Base-by-base conservation (phyloP, 2,888 invertebrate species). In the Ptychoptera albimana region DNA sequence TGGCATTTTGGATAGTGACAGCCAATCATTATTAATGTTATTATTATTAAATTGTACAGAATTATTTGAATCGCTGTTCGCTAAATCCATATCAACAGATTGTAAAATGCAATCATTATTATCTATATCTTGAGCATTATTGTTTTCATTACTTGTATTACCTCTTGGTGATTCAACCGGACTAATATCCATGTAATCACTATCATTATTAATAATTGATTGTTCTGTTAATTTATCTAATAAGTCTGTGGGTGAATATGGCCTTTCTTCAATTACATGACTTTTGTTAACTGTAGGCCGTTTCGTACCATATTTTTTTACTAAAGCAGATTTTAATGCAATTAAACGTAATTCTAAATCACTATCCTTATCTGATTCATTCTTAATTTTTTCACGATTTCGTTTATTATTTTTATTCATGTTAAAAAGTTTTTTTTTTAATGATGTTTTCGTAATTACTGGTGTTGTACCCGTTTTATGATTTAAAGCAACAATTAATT, bases 221-320 rank as follows among this genome's bases (percentile, higher is more conserved):
- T 23, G 23, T 23, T 23, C 23, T 23, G 23, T 23, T 23, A 23
- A n/a, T 34, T n/a, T 34, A 34, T 43, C 35, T 16, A 43, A 57
- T 50, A 63, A 63, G 49, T 65, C 65, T 3, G 65, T 63, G 8
- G 65, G 65, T 0, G 65, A 66, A 46, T 65, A 65, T 1, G 65
- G 65, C 2, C 57, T 53, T 42, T 45, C 47, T 34, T 59, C 60
- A 23, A 23, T 7, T 5, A 23, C 7, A 7, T 23, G 23, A 3
- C 13, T 31, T 37, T 29, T 16, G 1, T 61, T 61, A 42, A 59
- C 59, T 42, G 48, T 42, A 29, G 47, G 46, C 0, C 63, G 58
- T 46, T 59, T 61, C 1, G 57, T 58, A 46, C 56, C 50, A 47
- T 61, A 60, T 41, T 65, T 65, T 39, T 59, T 60, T 2, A 65